Conservation (phyloP, 2,113 vertebrate species). For the Orthochromis malagaraziensis region DNA sequence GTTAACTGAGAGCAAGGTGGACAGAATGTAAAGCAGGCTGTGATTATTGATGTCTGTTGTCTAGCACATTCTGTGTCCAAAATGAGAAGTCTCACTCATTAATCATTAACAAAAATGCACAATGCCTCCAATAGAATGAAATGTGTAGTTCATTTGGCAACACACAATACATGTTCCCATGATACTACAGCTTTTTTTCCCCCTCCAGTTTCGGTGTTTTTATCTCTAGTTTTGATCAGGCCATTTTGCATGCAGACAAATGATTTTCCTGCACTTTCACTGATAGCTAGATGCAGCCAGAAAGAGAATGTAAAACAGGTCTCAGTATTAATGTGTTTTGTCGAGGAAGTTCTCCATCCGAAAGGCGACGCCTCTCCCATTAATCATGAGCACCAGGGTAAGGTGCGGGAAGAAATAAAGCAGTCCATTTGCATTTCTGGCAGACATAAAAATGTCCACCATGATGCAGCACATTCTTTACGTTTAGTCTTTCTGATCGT, state of each 20-base stretch:
- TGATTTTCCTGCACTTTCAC: constrained; percentile 10
- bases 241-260: constrained; percentile 34
- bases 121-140: neutral
- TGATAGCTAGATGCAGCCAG: constrained; percentile 12
- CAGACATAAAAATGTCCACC: neutral
- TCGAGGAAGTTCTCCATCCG: constrained; percentile 27
- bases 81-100: constrained; percentile 30
- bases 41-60: constrained; percentile 34
- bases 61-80: neutral
- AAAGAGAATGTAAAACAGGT: constrained; percentile 49
- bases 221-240: constrained; percentile 16
- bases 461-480: neutral
- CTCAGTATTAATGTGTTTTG: constrained; percentile 23
- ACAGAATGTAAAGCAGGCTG: constrained; percentile 41
- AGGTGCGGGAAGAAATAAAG: constrained; percentile 14
- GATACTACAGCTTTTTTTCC: neutral
- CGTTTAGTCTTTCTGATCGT: neutral
- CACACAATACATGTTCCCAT: neutral
- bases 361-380: constrained; percentile 11
- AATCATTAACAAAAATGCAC: constrained; percentile 31
- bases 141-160: constrained; percentile 2
- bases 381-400: constrained; percentile 17
- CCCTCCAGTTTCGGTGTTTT: neutral
- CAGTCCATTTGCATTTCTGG: constrained; percentile 11
- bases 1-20: neutral